Evolutionary conservation across 2,797 vertebrate species (phyloP).

Genomic region (Petrocephalus sullivani): DNA sequence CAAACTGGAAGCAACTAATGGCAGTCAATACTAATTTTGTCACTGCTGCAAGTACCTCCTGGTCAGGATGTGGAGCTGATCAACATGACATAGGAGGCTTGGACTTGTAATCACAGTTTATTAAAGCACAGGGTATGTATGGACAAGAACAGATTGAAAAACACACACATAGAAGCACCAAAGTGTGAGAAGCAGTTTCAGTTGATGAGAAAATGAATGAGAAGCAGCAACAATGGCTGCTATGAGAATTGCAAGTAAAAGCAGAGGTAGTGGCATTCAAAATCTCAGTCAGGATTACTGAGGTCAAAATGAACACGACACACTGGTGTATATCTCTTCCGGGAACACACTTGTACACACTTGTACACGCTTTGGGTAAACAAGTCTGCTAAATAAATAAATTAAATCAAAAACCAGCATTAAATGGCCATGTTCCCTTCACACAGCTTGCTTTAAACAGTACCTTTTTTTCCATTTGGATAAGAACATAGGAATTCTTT

Average conservation of each 20-base stretch:
- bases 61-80: background rate
- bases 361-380: background rate
- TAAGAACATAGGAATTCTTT: background rate
- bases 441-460: background rate
- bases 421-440: background rate
- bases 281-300: background rate
- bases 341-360: background rate
- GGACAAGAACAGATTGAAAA: background rate
- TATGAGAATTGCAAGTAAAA: background rate
- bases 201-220: background rate
- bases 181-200: background rate
- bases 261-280: background rate
- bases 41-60: background rate
- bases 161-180: background rate
- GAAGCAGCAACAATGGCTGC: background rate
- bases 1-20: background rate
- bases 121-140: background rate
- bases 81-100: background rate
- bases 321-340: background rate
- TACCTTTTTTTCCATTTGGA: background rate
- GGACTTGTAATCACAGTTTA: background rate
- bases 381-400: background rate
- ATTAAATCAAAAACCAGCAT: background rate
- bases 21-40: background rate
- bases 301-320: background rate